phyloP scores from a whole-genome alignment of 2,888 invertebrate species.

The Cyaniris semiargus region DNA sequence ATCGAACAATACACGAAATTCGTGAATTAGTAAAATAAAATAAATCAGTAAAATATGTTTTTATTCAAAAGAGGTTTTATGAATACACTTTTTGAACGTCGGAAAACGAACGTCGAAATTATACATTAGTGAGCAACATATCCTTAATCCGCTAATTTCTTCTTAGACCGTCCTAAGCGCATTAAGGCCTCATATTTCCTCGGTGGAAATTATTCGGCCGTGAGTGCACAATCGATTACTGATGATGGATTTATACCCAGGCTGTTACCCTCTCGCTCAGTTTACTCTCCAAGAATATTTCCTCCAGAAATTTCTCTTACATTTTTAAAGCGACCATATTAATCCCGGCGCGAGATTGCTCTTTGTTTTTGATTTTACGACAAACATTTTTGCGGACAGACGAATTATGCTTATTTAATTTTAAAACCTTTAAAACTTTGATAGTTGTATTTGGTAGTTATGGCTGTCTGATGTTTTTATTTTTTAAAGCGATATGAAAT shows the following conservation, averaged over 20 bases:
- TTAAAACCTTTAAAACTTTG: neutral
- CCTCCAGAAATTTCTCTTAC: slow-evolving; percentile 37
- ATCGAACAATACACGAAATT: too few relatives aligned
- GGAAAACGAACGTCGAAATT: too few relatives aligned
- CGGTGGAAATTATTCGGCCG: slow-evolving; percentile 52
- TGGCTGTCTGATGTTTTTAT: neutral
- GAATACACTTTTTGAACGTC: too few relatives aligned
- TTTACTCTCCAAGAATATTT: slow-evolving; percentile 39
- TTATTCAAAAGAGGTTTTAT: too few relatives aligned
- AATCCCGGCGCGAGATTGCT: slow-evolving; percentile 17
- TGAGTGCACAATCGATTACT: slow-evolving; percentile 57
- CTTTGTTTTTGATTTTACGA: slow-evolving; percentile 31
- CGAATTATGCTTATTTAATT: neutral
- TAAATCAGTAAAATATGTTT: too few relatives aligned
- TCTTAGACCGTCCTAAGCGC: neutral
- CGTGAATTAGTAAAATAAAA: too few relatives aligned
- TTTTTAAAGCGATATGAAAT: neutral
- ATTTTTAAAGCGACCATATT: slow-evolving; percentile 32
- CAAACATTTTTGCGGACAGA: neutral
- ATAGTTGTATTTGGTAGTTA: neutral
- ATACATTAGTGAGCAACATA: neutral
- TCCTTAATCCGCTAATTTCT: neutral
- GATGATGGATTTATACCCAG: slow-evolving; percentile 55
- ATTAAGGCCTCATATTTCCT: slow-evolving; percentile 32
- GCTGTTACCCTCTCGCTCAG: slow-evolving; percentile 35